Percentiles rank a stretch among this genome's conserved stretches.
These are phyloP conservation scores for Drosophila sechellia DNA, from an alignment of 1,140 invertebrate genomes.

Conservation along the genomic window DNA sequence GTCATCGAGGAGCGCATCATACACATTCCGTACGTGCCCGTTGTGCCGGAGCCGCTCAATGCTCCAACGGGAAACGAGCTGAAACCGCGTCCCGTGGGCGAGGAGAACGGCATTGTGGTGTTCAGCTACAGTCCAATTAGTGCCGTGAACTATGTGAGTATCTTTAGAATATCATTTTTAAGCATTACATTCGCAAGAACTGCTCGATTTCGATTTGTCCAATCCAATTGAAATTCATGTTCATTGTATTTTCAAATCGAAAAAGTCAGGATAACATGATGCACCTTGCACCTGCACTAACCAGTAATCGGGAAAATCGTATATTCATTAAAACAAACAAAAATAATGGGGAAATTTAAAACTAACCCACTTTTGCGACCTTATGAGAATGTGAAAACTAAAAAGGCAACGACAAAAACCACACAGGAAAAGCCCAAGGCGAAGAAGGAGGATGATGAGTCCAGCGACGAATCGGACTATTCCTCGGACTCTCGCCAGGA, in stretches of 20 bases:
- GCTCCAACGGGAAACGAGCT: conserved; percentile 90
- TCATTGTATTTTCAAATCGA: background rate
- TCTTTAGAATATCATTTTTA: too few relatives aligned
- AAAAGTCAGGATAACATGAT: background rate
- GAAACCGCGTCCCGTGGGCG: conserved; percentile 92
- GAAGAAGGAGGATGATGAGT: conserved; percentile 65
- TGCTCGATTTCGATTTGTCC: background rate
- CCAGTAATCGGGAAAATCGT: background rate
- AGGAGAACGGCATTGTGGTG: conserved; percentile 93
- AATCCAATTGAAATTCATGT: background rate
- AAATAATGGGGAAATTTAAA: background rate
- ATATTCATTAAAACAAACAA: too few relatives aligned
- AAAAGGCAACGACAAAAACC: conserved; percentile 5
- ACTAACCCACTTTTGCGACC: background rate
- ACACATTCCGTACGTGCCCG: conserved; percentile 90
- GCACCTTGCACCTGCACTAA: conserved; percentile 31
- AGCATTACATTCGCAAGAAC: background rate
- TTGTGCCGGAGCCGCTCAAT: conserved; percentile 92
- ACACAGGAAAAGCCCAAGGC: conserved; percentile 49
- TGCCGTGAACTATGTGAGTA: conserved; percentile 94
- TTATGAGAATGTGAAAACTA: background rate
- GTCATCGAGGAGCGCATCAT: conserved; percentile 92
- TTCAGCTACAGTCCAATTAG: conserved; percentile 94
- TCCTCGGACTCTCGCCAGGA: conserved; percentile 72
- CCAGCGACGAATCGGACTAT: conserved; percentile 77